Conservation (phyloP, 2,797 vertebrate species). For the Melanotaenia maccullochi region DNA sequence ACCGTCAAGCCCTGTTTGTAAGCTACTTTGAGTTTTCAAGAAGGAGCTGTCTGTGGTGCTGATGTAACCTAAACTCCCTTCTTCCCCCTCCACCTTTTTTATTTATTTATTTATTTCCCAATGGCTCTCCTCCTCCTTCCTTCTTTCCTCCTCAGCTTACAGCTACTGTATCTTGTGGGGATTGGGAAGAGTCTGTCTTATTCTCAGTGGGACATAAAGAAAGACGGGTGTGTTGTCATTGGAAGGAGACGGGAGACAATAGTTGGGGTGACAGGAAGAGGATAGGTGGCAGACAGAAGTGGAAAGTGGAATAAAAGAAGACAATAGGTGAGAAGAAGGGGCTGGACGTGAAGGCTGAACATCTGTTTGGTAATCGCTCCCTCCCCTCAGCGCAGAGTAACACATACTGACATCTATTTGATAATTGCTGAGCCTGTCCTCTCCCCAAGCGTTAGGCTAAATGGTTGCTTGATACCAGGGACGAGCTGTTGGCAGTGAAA, state of each 20-base stretch:
- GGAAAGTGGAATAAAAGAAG: slow-evolving; percentile 31
- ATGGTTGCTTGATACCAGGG: slow-evolving; percentile 69
- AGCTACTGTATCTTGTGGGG: slow-evolving; percentile 69
- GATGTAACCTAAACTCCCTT: slow-evolving; percentile 42
- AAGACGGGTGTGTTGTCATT: slow-evolving; percentile 38
- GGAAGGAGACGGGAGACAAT: slow-evolving; percentile 15
- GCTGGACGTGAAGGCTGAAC: slow-evolving; percentile 64
- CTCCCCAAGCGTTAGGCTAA: slow-evolving; percentile 66
- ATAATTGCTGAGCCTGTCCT: slow-evolving; percentile 75
- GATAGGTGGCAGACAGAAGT: slow-evolving; percentile 7
- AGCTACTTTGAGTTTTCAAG: slow-evolving; percentile 51
- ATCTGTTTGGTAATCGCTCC: slow-evolving; percentile 75
- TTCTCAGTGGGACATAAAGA: slow-evolving; percentile 68
- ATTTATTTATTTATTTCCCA: slow-evolving; percentile 29
- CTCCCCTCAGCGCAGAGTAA: slow-evolving; percentile 65
- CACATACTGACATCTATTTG: slow-evolving; percentile 77
- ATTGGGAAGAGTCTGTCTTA: slow-evolving; percentile 66
- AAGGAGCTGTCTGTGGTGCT: slow-evolving; percentile 75
- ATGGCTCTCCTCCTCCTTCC: slow-evolving; percentile 41
- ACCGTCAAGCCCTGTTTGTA: slow-evolving; percentile 58
- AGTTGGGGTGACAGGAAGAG: slow-evolving; percentile 12
- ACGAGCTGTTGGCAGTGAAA: slow-evolving; percentile 62
- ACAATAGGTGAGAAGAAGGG: slow-evolving; percentile 38
- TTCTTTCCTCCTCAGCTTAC: slow-evolving; percentile 69
- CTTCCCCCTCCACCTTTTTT: slow-evolving; percentile 5